These are phyloP conservation scores for Nycticryphes semicollaris DNA, from an alignment of 2,113 vertebrate species.

Conservation along the genomic window DNA sequence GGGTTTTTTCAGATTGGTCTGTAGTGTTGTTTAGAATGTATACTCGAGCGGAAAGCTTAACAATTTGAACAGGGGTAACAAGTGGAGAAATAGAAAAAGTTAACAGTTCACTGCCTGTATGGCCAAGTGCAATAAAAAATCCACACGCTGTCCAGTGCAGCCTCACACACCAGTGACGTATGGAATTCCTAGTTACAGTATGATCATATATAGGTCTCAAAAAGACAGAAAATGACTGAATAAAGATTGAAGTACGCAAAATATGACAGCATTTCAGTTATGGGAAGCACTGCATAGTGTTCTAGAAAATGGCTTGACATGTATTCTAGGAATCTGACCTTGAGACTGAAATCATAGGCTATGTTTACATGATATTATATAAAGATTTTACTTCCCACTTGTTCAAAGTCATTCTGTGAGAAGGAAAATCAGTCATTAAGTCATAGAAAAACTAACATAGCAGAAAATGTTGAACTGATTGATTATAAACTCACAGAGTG, in stretches of 20 bases:
- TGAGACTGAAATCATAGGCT: slow-evolving; percentile 70
- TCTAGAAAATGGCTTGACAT: slow-evolving; percentile 62
- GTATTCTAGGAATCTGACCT: slow-evolving; percentile 79
- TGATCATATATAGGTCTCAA: not conserved
- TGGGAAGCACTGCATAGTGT: slow-evolving; percentile 43
- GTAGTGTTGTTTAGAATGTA: not conserved
- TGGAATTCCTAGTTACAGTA: not conserved
- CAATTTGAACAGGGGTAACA: not conserved
- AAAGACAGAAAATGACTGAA: slow-evolving; percentile 12
- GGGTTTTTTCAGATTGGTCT: not conserved
- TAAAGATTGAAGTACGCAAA: slow-evolving; percentile 1
- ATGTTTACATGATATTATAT: slow-evolving; percentile 74
- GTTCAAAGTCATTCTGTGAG: slow-evolving; percentile 69
- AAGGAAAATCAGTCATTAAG: slow-evolving; percentile 81
- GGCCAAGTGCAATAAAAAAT: not conserved
- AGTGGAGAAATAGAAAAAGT: not conserved
- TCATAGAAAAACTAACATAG: slow-evolving; percentile 92
- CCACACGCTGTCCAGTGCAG: not conserved
- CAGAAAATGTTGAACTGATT: slow-evolving; percentile 77
- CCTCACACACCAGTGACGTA: not conserved
- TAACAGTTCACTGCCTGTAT: not conserved
- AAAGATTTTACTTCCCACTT: slow-evolving; percentile 74
- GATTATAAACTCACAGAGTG: slow-evolving; percentile 69
- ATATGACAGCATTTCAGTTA: slow-evolving; percentile 44
- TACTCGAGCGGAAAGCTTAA: not conserved